Conservation (phyloP, 2,113 vertebrate genomes). For the Cyprinodon variegatus region DNA sequence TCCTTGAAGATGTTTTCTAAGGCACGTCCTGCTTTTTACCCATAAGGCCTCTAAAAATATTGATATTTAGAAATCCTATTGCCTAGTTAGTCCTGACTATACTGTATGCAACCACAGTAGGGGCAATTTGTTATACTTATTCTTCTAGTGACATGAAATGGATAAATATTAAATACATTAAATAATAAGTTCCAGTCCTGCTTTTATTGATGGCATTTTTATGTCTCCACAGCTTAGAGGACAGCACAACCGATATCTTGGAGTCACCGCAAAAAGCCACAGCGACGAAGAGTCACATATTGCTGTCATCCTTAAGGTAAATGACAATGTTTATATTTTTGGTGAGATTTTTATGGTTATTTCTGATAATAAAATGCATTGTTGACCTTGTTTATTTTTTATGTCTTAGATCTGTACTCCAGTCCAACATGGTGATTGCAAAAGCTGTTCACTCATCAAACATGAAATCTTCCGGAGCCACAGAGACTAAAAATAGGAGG, state of each 20-base stretch:
- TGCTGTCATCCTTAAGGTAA: slow-evolving; percentile 73
- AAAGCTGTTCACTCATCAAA: slow-evolving; percentile 8
- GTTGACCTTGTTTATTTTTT: slow-evolving; percentile 13
- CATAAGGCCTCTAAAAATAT: slow-evolving; percentile 12
- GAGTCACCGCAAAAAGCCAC: not conserved
- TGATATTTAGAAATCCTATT: slow-evolving; percentile 2
- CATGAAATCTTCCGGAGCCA: slow-evolving; percentile 17
- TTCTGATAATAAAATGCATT: not conserved
- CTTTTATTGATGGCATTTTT: slow-evolving; percentile 22
- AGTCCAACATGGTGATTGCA: slow-evolving; percentile 46
- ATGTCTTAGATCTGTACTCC: slow-evolving; percentile 57
- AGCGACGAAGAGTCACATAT: slow-evolving; percentile 8
- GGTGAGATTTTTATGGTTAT: not conserved
- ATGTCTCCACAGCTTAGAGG: slow-evolving; percentile 59
- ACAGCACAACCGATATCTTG: slow-evolving; percentile 5
- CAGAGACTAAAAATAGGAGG: slow-evolving; percentile 32
- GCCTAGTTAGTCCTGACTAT: not conserved
- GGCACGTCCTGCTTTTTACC: slow-evolving; percentile 23
- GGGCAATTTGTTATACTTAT: not conserved
- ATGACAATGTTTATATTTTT: not conserved
- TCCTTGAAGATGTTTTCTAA: slow-evolving; percentile 20
- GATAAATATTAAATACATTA: not conserved
- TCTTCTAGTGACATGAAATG: not conserved
- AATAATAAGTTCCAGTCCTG: not conserved
- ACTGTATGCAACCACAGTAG: slow-evolving; percentile 1